These are phyloP conservation scores for Psilopsiagon aurifrons DNA, from an alignment of 2,113 vertebrate genomes.

Conservation along the genomic window DNA sequence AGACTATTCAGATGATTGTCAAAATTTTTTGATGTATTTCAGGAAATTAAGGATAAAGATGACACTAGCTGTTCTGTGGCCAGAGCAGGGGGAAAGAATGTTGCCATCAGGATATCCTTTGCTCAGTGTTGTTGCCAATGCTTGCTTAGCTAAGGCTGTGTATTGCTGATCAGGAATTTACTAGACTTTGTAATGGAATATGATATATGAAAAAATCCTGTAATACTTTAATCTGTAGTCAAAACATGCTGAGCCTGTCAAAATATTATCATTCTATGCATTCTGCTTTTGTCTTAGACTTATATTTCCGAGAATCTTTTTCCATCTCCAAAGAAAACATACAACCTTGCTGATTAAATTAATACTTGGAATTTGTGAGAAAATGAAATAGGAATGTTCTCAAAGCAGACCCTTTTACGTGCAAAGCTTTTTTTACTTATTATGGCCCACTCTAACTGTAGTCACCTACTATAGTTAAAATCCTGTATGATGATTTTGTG, in stretches of 20 bases:
- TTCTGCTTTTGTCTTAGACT: neutral
- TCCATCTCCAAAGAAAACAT: neutral
- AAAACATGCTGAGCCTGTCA: neutral
- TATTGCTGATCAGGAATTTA: neutral
- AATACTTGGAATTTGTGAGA: neutral
- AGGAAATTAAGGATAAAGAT: neutral
- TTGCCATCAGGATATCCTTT: neutral
- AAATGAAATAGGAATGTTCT: neutral
- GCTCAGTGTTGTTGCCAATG: neutral
- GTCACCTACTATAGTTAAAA: neutral
- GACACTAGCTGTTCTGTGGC: neutral
- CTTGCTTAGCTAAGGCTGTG: neutral
- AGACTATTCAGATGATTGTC: neutral
- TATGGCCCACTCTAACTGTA: neutral
- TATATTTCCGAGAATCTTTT: neutral
- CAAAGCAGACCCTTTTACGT: neutral
- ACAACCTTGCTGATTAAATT: neutral
- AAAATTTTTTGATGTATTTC: neutral
- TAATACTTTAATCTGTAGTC: neutral
- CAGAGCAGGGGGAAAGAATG: neutral
- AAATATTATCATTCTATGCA: neutral
- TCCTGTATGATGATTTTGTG: neutral
- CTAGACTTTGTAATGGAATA: neutral
- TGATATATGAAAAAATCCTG: neutral
- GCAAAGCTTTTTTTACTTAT: neutral